phyloP scores from a whole-genome alignment of 2,797 vertebrate species.

The Amazona ochrocephala region DNA sequence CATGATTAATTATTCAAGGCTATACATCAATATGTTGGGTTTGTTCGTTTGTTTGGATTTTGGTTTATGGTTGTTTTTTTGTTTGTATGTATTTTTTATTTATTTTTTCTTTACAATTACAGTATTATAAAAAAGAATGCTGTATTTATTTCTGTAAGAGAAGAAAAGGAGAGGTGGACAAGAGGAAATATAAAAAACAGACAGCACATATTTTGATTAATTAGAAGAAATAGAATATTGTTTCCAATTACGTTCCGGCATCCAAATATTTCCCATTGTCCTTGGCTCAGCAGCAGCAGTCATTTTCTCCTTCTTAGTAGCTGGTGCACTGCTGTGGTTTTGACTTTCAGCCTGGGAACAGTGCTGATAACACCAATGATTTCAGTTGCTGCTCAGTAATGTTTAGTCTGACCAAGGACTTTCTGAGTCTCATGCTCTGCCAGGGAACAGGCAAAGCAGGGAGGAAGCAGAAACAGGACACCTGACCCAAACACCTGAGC shows the following conservation, averaged over 20 bases:
- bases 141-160: background rate
- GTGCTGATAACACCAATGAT: too few species aligned
- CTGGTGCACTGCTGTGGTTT: too few species aligned
- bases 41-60: background rate
- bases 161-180: background rate
- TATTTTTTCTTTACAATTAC: background rate
- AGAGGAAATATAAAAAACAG: accelerated
- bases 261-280: background rate
- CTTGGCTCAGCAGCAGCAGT: too few species aligned
- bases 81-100: background rate
- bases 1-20: background rate
- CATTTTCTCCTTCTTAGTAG: too few species aligned
- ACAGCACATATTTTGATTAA: background rate
- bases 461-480: too few species aligned
- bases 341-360: too few species aligned
- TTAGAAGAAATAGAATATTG: background rate
- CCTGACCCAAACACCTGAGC: too few species aligned
- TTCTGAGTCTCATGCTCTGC: too few species aligned
- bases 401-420: too few species aligned
- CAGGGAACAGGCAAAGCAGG: too few species aligned
- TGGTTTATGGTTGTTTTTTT: background rate
- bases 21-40: accelerated
- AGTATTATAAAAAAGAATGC: background rate
- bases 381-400: too few species aligned
- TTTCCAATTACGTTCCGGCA: background rate